These are phyloP conservation scores for Darevskia mixta DNA, from an alignment of 2,797 vertebrate genomes.

Conservation along the genomic window DNA sequence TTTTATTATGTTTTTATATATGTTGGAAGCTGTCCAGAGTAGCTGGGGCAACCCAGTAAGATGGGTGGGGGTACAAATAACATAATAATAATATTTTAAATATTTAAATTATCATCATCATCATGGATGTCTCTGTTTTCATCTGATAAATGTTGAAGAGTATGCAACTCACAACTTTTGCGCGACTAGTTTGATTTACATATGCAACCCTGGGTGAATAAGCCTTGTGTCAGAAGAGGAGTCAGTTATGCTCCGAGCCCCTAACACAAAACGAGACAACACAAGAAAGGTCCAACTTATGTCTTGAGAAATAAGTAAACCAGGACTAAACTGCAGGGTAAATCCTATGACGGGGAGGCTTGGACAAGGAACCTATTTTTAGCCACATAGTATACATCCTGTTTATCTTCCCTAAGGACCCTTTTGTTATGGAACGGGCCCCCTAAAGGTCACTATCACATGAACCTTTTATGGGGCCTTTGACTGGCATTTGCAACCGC, in stretches of 20 bases:
- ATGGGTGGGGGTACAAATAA: too few species aligned
- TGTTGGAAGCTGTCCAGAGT: too few species aligned
- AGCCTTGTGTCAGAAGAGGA: neutral
- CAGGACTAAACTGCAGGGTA: neutral
- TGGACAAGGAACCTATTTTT: neutral
- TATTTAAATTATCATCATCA: too few species aligned
- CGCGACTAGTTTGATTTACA: neutral
- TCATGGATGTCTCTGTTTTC: too few species aligned
- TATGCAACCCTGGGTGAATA: too few species aligned
- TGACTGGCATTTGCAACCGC: slow-evolving; percentile 53
- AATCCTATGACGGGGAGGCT: neutral
- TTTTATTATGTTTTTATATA: too few species aligned
- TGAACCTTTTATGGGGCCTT: neutral
- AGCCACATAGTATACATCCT: neutral
- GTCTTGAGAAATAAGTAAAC: neutral
- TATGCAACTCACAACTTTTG: neutral
- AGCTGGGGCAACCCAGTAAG: too few species aligned
- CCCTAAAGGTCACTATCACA: slow-evolving; percentile 21
- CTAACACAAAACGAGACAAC: neutral
- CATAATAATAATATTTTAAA: too few species aligned
- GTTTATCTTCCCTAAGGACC: slow-evolving; percentile 4
- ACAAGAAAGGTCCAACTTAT: neutral
- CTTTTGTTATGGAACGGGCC: neutral
- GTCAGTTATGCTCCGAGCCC: neutral
- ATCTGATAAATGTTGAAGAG: neutral